phyloP scores from a whole-genome alignment of 2,113 vertebrate genomes.

The Phylloscopus trochilus region DNA sequence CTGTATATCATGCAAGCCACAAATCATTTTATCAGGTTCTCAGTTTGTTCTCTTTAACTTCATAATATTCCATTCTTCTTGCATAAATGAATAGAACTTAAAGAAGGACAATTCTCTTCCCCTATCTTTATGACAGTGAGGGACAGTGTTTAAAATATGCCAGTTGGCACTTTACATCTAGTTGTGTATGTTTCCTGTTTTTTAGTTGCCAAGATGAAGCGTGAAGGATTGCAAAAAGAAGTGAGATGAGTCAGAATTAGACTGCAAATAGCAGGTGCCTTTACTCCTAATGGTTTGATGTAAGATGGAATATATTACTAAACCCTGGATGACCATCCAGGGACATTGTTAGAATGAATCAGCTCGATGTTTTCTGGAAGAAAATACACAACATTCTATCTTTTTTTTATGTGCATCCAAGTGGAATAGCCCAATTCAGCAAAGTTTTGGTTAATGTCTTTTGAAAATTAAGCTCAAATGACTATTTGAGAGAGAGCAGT shows the following conservation, averaged over 20 bases:
- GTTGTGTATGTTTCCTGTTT: not conserved
- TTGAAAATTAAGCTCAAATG: not conserved
- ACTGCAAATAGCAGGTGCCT: not conserved
- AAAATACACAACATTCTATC: not conserved
- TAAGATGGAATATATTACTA: not conserved
- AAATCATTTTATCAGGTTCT: not conserved
- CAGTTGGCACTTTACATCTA: not conserved
- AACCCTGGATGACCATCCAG: not conserved
- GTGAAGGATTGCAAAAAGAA: not conserved
- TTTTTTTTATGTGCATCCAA: not conserved
- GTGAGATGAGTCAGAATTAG: not conserved
- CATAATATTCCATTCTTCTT: not conserved
- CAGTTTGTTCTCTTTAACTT: not conserved
- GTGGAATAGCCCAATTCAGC: not conserved
- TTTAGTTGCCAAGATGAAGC: not conserved
- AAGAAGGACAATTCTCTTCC: not conserved
- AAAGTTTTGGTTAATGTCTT: not conserved
- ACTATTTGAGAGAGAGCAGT: not conserved
- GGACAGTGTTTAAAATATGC: not conserved
- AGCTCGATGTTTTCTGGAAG: not conserved
- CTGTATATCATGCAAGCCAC: not conserved
- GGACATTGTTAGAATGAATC: not conserved
- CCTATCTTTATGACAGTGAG: rapidly evolving
- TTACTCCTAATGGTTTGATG: not conserved
- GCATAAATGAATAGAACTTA: not conserved